Percentiles rank a stretch among this genome's conserved stretches.
Conservation (phyloP, 2,888 invertebrate species). For the Netelia inedita region DNA sequence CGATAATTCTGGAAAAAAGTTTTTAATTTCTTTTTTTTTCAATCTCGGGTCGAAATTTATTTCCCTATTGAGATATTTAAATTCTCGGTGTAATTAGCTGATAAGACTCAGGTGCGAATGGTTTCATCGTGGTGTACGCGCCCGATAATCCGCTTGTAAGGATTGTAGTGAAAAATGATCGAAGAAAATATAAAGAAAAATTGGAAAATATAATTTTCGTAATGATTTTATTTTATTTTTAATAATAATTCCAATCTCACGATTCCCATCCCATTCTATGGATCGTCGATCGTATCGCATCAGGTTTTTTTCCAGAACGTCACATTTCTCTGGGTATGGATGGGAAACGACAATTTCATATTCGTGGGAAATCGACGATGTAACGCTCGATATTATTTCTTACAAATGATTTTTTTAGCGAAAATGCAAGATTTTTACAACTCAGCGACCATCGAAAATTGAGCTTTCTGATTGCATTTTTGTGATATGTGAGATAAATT, state of each 20-base stretch:
- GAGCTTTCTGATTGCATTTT: no score
- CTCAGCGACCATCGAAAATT: no score
- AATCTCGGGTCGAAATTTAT: slow-evolving; percentile 5
- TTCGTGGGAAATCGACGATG: background rate
- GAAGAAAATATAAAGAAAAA: slow-evolving; percentile 4
- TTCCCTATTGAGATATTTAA: slow-evolving; percentile 39
- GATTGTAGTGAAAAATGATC: slow-evolving; percentile 51
- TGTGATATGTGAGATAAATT: no score
- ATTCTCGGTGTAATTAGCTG: slow-evolving; percentile 62
- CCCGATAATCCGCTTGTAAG: slow-evolving; percentile 29
- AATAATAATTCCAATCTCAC: no score
- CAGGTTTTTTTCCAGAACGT: background rate
- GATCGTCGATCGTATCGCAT: slow-evolving; percentile 32
- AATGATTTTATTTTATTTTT: background rate
- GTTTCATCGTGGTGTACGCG: slow-evolving; percentile 12
- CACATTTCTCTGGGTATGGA: background rate
- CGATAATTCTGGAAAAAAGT: slow-evolving; percentile 4
- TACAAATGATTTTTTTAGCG: no score
- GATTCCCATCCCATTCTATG: no score
- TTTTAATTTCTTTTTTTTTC: slow-evolving; percentile 27
- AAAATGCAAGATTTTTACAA: no score
- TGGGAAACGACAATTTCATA: background rate
- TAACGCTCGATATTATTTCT: background rate
- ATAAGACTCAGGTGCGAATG: slow-evolving; percentile 34
- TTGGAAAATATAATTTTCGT: slow-evolving; percentile 7